Base-by-base conservation (phyloP, 2,888 invertebrate species). In the Coelinius sp. region DNA sequence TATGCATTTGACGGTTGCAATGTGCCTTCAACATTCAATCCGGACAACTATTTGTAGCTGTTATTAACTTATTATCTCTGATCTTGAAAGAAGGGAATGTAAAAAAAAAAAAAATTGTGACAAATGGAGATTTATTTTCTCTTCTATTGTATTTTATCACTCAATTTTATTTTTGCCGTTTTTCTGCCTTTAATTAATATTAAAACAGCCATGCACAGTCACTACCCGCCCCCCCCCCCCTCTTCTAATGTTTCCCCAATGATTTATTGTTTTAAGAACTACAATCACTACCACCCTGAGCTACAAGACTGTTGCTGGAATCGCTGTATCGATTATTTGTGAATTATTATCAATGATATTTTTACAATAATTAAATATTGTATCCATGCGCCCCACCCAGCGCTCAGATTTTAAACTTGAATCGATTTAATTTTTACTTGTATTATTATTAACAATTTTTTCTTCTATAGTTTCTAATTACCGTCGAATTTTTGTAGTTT, bases 301-400 rank as follows among this genome's bases (percentile, higher is more conserved):
- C 52, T 53, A 53, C 24, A 70, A 70, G 70, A 70, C 70, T 70
- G 69, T 69, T 53, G 64, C 70, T 70, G 49, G 62, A 69, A 63
- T 62, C 49, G 35, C 27, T 62, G 56, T 31, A 62, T 31, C 35
- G 49, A 63, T 38, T 38, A 53, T 38, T 24, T 52, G 25, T 25
- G 38, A 35, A 52, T 52, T 35, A 25, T n/a, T 35, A 52, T 52
- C 41, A 20, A 24, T 38, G 3, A 14, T 64, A 0, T 0, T 66
- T 31, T 66, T 38, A 6, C 20, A 27, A 7, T 20, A 31, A 31
- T 52, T 52, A 31, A 12, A 17, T 22, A 31, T 41, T 62, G 31
- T 44, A 62, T 49, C 56, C 56, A 52, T 62, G 22, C 41, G 41
- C 24, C 10, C 27, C 12, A n/a, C n/a, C 17, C 1, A 14, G 35